These are phyloP conservation scores for Zeugodacus cucurbitae DNA, from an alignment of 1,140 invertebrate genomes.

Conservation along the genomic window DNA sequence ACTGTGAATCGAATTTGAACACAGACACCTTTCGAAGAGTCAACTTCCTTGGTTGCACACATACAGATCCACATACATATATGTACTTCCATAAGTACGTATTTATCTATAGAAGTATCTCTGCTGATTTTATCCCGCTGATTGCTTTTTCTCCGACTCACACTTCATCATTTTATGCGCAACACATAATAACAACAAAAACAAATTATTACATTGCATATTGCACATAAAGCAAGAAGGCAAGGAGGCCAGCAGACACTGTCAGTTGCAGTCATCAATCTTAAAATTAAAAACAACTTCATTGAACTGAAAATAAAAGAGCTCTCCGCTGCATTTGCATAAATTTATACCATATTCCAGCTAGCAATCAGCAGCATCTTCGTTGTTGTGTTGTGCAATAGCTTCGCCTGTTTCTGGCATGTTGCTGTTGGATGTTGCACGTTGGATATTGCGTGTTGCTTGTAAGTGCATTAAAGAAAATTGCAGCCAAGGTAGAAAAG, in stretches of 20 bases:
- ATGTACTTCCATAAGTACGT: not conserved
- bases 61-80: not conserved
- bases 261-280: conserved; percentile 15
- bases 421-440: conserved; percentile 3
- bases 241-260: not conserved
- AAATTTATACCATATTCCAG: not conserved
- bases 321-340: not conserved
- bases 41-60: not conserved
- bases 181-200: not conserved
- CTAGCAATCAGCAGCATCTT: not conserved
- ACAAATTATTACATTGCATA: not conserved
- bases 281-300: conserved; percentile 33
- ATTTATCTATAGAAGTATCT: not conserved
- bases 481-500: not conserved
- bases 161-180: not conserved
- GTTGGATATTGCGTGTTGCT: not conserved
- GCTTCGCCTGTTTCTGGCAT: conserved; percentile 1
- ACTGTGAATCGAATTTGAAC: too few species aligned
- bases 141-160: not conserved
- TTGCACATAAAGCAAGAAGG: not conserved
- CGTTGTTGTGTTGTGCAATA: not conserved
- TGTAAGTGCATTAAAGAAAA: not conserved
- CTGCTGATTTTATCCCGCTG: not conserved
- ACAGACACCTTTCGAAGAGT: too few species aligned
- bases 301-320: conserved; percentile 36